Conservation (phyloP, 2,113 vertebrate species). For the Pipa parva region DNA sequence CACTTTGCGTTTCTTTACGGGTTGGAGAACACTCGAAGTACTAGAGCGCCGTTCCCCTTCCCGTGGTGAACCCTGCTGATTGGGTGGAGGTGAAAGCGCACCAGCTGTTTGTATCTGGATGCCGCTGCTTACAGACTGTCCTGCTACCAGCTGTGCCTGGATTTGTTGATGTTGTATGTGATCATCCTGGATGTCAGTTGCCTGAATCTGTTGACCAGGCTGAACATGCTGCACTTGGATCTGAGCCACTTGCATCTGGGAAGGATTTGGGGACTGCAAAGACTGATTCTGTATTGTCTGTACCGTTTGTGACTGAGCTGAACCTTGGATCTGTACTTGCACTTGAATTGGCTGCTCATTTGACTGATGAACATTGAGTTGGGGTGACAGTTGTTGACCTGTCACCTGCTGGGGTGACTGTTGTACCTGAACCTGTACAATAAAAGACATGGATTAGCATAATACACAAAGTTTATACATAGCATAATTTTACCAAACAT, state of each 20-base stretch:
- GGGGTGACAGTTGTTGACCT: conserved; percentile 84
- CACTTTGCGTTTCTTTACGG: conserved; percentile 97
- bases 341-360: conserved; percentile 91
- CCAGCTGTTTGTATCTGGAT: conserved; percentile 95
- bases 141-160: conserved; percentile 89
- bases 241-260: conserved; percentile 82
- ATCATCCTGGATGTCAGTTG: conserved; percentile 88
- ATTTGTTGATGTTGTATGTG: conserved; percentile 93
- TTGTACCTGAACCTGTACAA: conserved; percentile 72
- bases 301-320: conserved; percentile 71
- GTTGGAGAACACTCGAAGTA: conserved; percentile 86
- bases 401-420: conserved; percentile 73
- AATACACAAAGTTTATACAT: no score
- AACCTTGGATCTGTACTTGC: conserved; percentile 94
- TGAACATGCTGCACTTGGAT: conserved; percentile 76
- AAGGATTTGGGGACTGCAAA: conserved; percentile 74
- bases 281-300: conserved; percentile 71
- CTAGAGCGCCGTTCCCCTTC: conserved; percentile 83
- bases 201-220: conserved; percentile 82
- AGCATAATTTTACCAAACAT: no score
- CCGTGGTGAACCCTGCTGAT: conserved; percentile 79
- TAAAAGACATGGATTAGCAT: conserved; percentile 34
- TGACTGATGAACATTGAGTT: conserved; percentile 82
- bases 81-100: conserved; percentile 78
- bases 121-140: conserved; percentile 77